Base-by-base conservation (phyloP, 2,797 vertebrate genomes). In the Hylomyscus alleni region DNA sequence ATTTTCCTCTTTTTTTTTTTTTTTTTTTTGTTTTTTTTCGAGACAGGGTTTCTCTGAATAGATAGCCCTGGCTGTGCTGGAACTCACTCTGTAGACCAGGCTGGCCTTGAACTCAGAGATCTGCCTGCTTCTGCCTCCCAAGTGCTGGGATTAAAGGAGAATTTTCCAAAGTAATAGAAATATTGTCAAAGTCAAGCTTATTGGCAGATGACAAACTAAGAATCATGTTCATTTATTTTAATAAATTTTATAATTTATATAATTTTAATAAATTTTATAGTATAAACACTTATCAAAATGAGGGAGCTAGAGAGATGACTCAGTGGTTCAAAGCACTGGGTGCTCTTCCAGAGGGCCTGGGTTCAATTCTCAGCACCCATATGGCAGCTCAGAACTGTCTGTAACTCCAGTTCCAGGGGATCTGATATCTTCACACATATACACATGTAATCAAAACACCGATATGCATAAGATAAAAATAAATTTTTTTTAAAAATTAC, bases 131-230 rank as follows among this genome's bases (percentile, higher is more conserved):
- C n/a, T n/a, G n/a, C n/a, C n/a, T n/a, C n/a, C n/a, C n/a, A n/a
- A n/a, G n/a, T n/a, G n/a, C n/a, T n/a, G n/a, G n/a, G n/a, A n/a
- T n/a, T n/a, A n/a, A n/a, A n/a, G n/a, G n/a, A 73, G 47, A 60
- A 81, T 44, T 73, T 94, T 82, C 44, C 34, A 11, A 60, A 34
- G 29, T 77, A 65, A 93, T 0, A 31, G 17, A 90, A 91, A 78
- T 73, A 76, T 78, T 80, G 58, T 82, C 34, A 82, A 88, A 89
- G 10, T 90, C 20, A 37, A 89, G 47, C 91, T 7, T 72, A 78
- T 20, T 78, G 40, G 96, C 62, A 37, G 80, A 10, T 89, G 34
- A 76, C 37, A 34, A 91, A 80, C 40, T 80, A 80, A 93, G 94
- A 78, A 47, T 37, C 44, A 89, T 34, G 52, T 56, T 81, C 22